Evolutionary conservation across 2,888 invertebrate species (phyloP).

Genomic region (Eupeodes luniger): DNA sequence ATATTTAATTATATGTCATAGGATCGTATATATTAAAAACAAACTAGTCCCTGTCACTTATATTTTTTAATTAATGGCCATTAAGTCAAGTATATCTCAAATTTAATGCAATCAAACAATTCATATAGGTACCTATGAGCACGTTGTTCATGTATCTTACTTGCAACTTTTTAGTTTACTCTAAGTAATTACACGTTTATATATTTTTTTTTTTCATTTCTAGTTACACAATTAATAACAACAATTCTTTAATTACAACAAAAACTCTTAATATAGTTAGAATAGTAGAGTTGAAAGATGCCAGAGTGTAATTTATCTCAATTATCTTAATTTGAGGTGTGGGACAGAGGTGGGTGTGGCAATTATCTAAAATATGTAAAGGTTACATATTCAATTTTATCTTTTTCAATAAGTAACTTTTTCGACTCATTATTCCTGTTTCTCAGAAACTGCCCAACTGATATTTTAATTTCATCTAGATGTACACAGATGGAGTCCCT

Average conservation of each 20-base stretch:
- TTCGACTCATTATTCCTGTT: too few species aligned
- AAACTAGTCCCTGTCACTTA: neutral
- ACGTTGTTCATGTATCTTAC: neutral
- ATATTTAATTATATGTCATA: too few species aligned
- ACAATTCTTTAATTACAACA: conserved; percentile 18
- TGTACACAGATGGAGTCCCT: too few species aligned
- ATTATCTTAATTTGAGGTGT: too few species aligned
- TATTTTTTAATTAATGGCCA: neutral
- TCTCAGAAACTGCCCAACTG: too few species aligned
- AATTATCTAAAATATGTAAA: too few species aligned
- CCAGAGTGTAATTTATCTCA: too few species aligned
- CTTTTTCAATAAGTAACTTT: too few species aligned
- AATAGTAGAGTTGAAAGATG: neutral
- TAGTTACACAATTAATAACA: neutral
- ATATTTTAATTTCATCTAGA: too few species aligned
- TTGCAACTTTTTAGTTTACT: neutral
- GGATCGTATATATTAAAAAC: too few species aligned
- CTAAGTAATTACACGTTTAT: conserved; percentile 33
- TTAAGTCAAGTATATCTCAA: neutral
- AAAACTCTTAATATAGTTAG: conserved; percentile 15
- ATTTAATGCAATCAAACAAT: neutral
- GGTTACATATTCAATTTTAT: too few species aligned
- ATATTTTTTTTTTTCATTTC: neutral
- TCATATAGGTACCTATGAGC: neutral
- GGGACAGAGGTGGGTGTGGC: too few species aligned